Evolutionary conservation across 2,797 vertebrate species (phyloP).

Genomic region (Alosa sapidissima): DNA sequence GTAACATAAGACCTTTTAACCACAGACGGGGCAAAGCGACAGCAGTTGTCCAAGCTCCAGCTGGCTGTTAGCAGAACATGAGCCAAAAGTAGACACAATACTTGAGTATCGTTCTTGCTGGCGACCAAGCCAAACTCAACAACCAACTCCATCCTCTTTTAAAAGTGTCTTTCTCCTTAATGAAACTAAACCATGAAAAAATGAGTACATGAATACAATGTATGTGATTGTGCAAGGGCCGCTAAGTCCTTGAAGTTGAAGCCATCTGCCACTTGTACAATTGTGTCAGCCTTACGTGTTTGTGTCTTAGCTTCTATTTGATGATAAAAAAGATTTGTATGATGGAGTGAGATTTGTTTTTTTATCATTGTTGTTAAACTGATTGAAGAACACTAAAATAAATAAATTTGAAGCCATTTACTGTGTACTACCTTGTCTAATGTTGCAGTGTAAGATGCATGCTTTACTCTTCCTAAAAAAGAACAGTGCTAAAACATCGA

Average conservation of each 20-base stretch:
- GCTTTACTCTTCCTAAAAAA: no score
- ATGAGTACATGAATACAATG: conserved; percentile 52
- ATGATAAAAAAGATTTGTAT: conserved; percentile 75
- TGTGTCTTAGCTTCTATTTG: conserved; percentile 74
- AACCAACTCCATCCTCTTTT: conserved; percentile 57
- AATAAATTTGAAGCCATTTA: conserved; percentile 64
- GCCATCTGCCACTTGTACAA: conserved; percentile 74
- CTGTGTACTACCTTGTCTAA: background rate
- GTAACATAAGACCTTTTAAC: background rate
- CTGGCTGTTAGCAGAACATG: background rate
- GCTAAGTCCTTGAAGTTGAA: conserved; percentile 70
- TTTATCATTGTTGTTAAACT: conserved; percentile 75
- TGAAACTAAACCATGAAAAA: conserved; percentile 33
- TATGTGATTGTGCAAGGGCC: conserved; percentile 67
- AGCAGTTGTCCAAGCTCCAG: background rate
- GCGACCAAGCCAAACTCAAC: conserved; percentile 55
- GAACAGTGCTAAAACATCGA: no score
- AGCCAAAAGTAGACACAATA: background rate
- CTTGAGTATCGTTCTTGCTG: conserved; percentile 1
- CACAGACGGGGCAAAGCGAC: background rate
- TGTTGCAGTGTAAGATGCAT: no score
- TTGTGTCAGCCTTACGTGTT: conserved; percentile 77
- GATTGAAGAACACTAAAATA: conserved; percentile 74
- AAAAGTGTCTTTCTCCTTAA: conserved; percentile 31
- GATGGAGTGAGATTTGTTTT: conserved; percentile 71